Percentiles rank a stretch among this genome's conserved stretches.
These are phyloP conservation scores for Lophius piscatorius DNA, from an alignment of 2,113 vertebrate species.

Conservation along the genomic window DNA sequence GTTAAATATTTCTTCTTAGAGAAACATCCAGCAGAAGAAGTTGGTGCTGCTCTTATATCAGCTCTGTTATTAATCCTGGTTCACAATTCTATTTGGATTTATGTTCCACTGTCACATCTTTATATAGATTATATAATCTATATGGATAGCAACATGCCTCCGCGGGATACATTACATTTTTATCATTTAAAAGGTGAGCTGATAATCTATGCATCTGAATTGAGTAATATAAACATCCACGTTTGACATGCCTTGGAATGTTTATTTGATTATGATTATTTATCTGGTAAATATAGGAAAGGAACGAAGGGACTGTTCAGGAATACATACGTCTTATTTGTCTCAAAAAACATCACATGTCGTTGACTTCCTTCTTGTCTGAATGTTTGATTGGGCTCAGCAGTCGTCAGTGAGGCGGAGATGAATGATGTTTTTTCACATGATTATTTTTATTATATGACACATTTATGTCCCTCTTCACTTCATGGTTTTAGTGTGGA, in stretches of 20 bases:
- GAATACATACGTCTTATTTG: neutral
- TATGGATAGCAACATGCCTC: constrained; percentile 1
- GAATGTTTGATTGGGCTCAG: constrained; percentile 32
- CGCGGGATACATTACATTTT: neutral
- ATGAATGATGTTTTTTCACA: constrained; percentile 53
- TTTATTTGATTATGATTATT: too few species aligned
- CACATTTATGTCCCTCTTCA: constrained; percentile 58
- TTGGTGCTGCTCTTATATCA: neutral
- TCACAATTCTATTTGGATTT: constrained; percentile 31
- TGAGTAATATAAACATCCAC: neutral
- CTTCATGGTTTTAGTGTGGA: constrained; percentile 48
- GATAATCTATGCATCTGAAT: neutral
- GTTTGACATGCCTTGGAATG: too few species aligned
- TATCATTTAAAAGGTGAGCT: neutral
- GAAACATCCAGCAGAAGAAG: neutral
- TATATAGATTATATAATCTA: constrained; percentile 8
- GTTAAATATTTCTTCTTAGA: neutral
- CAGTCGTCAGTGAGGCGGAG: constrained; percentile 30
- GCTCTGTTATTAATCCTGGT: constrained; percentile 12
- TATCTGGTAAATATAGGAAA: neutral
- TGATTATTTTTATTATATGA: constrained; percentile 62
- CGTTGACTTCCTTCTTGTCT: constrained; percentile 8
- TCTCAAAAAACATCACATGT: constrained; percentile 1
- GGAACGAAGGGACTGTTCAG: too few species aligned
- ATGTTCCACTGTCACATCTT: neutral